Base-by-base conservation (phyloP, 2,113 vertebrate species). In the Semicossyphus pulcher region DNA sequence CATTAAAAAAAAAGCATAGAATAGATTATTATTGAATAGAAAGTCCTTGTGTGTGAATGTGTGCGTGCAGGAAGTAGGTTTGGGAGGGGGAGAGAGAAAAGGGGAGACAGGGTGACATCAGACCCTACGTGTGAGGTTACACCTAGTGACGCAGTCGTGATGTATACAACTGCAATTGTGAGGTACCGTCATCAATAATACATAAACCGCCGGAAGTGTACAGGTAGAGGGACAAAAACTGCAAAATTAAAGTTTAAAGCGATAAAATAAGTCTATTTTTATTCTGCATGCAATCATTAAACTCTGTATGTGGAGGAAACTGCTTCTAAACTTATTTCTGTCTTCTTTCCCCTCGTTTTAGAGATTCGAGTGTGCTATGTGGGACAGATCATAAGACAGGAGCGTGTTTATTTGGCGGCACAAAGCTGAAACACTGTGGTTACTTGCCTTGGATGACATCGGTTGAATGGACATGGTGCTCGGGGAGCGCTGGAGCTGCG, bases 391-490 rank as follows among this genome's bases (percentile, higher is more conserved):
- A 5, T 59, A 4, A 37, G 8, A 49, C 5, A 51, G 11, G 29
- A 36, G 4, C 15, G 14, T 7, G 16, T 6, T 23, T 1, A 28
- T 28, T 68, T 45, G 10, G 7, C 16, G 2, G 51, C 37, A 20
- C 25, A 29, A 12, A 60, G 31, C 37, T 28, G 3, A 7, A 15
- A 62, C 8, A 32, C 14, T 26, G 44, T 10, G 23, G 20, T 10
- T 61, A 72, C 85, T 95, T 93, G 93, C 96, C 96, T 96, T 96
- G 67, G 94, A 94, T 53, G 94, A 10, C 62, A 90, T 84, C 5
- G 93, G 95, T 53, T 94, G 94, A 88, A 93, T 91, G 82, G 92
- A 91, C 79, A 93, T 78, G 47, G 91, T 92, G 80, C 91, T 93
- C n/a, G 94, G 92, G 6, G 90, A 92, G 70, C 89, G 92, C 84